A percentile compares a stretch with the other conserved stretches of the same genome.
phyloP scores from a whole-genome alignment of 2,797 vertebrate species.

The Myotis daubentonii region DNA sequence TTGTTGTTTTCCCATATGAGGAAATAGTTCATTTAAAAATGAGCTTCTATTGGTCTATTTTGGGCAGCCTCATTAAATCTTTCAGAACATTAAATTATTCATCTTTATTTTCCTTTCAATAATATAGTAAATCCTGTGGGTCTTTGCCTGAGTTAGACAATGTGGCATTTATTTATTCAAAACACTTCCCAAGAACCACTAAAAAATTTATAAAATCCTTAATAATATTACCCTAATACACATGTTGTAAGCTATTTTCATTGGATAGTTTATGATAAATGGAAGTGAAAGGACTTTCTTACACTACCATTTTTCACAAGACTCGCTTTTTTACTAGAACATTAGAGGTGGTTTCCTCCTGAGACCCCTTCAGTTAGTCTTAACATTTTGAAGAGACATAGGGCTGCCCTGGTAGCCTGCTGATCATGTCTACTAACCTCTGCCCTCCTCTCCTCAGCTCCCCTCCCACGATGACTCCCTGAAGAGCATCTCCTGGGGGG shows the following conservation, averaged over 20 bases:
- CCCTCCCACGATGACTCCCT: not conserved
- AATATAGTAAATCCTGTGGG: not conserved
- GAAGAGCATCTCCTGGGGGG: not conserved
- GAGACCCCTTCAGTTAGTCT: not conserved
- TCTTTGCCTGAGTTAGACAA: not conserved
- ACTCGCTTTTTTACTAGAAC: not conserved
- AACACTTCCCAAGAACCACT: constrained; percentile 36
- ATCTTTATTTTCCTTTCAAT: constrained; percentile 47
- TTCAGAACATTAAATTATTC: constrained; percentile 19
- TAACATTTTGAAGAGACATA: not conserved
- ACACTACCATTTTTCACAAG: constrained; percentile 51
- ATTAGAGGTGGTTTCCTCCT: not conserved
- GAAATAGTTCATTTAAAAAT: constrained; percentile 58
- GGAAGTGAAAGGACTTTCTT: constrained; percentile 32
- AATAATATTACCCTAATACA: constrained; percentile 30
- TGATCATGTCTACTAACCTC: not conserved
- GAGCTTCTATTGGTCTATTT: not conserved
- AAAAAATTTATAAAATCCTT: constrained; percentile 46
- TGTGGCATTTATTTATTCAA: constrained; percentile 41
- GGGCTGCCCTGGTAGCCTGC: not conserved
- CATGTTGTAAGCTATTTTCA: constrained; percentile 30
- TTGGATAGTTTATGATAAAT: constrained; percentile 54
- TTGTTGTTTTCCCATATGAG: constrained; percentile 30
- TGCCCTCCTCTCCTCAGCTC: not conserved
- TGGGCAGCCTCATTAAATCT: constrained; percentile 14